Evolutionary conservation across 2,113 vertebrate genomes (phyloP).

Genomic region (Megaleporinus macrocephalus): DNA sequence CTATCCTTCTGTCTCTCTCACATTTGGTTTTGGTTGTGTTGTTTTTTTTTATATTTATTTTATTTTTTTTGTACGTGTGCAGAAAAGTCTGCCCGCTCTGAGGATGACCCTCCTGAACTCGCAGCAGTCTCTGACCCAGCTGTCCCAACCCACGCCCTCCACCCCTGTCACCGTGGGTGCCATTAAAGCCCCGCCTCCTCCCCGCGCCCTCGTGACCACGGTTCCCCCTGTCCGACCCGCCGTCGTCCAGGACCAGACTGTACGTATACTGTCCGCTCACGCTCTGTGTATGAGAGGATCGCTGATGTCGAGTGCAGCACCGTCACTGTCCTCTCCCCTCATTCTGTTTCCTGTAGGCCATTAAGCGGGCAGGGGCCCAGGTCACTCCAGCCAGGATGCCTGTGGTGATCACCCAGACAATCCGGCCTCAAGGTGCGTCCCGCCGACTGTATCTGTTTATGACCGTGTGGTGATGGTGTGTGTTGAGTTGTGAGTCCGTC

Average conservation of each 20-base stretch:
- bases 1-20: too few species aligned
- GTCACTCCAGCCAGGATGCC: constrained; percentile 83
- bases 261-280: constrained; percentile 59
- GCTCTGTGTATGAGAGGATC: not conserved
- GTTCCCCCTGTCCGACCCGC: constrained; percentile 80
- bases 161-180: constrained; percentile 28
- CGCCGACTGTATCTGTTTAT: not conserved
- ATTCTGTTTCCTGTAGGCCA: constrained; percentile 65
- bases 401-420: constrained; percentile 82
- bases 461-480: not conserved
- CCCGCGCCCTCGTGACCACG: constrained; percentile 67
- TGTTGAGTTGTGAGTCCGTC: not conserved
- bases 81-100: constrained; percentile 90
- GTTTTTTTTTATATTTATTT: not conserved
- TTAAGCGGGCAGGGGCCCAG: constrained; percentile 78
- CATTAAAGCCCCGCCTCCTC: constrained; percentile 61
- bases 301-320: not conserved
- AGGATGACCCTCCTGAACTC: constrained; percentile 85
- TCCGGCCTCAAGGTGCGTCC: constrained; percentile 81
- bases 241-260: constrained; percentile 64
- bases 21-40: not conserved
- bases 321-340: not conserved
- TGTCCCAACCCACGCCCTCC: constrained; percentile 71
- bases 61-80: constrained; percentile 9
- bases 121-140: constrained; percentile 82